Conservation (phyloP, 2,888 invertebrate genomes). For the Rhamphomyia laevipes region DNA sequence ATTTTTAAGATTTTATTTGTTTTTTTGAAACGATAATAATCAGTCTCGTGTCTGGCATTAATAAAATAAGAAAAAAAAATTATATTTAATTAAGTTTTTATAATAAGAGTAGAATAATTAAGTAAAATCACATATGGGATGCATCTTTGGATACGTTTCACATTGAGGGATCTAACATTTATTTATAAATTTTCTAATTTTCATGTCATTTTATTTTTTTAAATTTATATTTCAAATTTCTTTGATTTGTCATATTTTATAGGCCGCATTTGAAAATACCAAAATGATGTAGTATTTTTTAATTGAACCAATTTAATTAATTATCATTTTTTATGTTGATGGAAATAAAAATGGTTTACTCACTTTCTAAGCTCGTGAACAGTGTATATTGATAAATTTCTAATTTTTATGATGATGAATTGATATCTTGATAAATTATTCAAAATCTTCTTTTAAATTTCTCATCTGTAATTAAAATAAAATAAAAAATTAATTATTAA, state of each 20-base stretch:
- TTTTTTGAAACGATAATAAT: conserved; percentile 30
- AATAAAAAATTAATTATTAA: background rate
- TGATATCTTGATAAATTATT: conserved; percentile 19
- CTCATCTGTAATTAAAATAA: conserved; percentile 22
- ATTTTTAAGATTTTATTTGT: conserved; percentile 5
- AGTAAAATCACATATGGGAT: conserved; percentile 11
- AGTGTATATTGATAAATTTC: conserved; percentile 1
- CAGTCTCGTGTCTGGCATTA: conserved; percentile 31
- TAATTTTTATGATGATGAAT: background rate
- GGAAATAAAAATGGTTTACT: conserved; percentile 6
- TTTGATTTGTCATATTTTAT: too few species aligned
- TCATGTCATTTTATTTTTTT: too few species aligned
- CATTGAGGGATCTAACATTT: conserved; percentile 3
- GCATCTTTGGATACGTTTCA: conserved; percentile 38
- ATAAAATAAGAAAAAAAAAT: too few species aligned
- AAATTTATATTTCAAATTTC: too few species aligned
- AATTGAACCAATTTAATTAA: too few species aligned
- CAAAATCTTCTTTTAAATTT: conserved; percentile 27
- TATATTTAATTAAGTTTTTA: background rate
- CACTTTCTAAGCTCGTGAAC: conserved; percentile 4
- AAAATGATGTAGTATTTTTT: too few species aligned
- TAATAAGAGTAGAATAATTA: background rate
- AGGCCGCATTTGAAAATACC: too few species aligned
- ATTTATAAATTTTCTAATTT: background rate
- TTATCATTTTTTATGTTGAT: background rate